phyloP scores from a whole-genome alignment of 2,888 invertebrate genomes.

The Phalera bucephala region DNA sequence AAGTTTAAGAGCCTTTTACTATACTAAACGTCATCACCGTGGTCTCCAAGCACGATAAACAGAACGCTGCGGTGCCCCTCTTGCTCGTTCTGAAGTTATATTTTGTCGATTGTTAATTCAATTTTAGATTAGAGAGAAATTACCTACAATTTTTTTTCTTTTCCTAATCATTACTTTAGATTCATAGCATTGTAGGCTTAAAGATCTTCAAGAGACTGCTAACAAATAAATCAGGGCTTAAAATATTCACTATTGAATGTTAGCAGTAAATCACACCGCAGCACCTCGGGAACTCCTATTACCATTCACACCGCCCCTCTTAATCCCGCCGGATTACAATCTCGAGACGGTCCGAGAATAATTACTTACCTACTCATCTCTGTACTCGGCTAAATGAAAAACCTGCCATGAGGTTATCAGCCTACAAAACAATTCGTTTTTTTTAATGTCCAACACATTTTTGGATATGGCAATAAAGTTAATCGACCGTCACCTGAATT shows the following conservation, averaged over 20 bases:
- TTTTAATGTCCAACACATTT: slow-evolving; percentile 17
- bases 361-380: slow-evolving; percentile 75
- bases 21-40: too few relatives aligned
- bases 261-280: slow-evolving; percentile 80
- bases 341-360: slow-evolving; percentile 77
- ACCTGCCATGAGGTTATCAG: slow-evolving; percentile 39
- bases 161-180: too few relatives aligned
- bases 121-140: too few relatives aligned
- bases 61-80: too few relatives aligned
- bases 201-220: slow-evolving; percentile 47
- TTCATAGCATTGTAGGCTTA: slow-evolving; percentile 12
- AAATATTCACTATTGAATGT: slow-evolving; percentile 82
- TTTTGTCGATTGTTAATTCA: too few relatives aligned
- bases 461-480: slow-evolving; percentile 26
- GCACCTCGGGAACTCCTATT: slow-evolving; percentile 75
- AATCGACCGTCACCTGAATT: slow-evolving; percentile 24
- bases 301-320: slow-evolving; percentile 80
- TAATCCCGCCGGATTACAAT: slow-evolving; percentile 79
- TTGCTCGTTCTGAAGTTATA: too few relatives aligned
- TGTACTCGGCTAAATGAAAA: slow-evolving; percentile 53
- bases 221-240: slow-evolving; percentile 72
- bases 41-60: too few relatives aligned
- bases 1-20: too few relatives aligned
- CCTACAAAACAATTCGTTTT: slow-evolving; percentile 32
- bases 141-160: slow-evolving; percentile 1